A percentile compares a stretch with the other conserved stretches of the same genome.
phyloP scores from a whole-genome alignment of 1,140 invertebrate genomes.

The Centruroides sculpturatus region DNA sequence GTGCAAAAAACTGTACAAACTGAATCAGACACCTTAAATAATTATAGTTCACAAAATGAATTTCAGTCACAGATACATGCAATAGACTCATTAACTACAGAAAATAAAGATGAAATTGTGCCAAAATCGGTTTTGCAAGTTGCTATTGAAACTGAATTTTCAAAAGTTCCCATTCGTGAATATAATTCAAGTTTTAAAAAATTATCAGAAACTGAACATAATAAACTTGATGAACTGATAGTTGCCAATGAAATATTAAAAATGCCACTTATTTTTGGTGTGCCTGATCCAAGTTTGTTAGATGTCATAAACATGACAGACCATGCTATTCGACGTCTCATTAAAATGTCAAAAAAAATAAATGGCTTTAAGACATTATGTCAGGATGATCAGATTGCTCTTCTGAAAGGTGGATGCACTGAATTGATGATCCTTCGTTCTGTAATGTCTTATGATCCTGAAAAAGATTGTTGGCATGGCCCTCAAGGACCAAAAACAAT shows the following conservation, averaged over 20 bases:
- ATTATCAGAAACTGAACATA: conserved; percentile 62
- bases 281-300: conserved; percentile 35
- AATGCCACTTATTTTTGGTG: conserved; percentile 41
- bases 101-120: no score
- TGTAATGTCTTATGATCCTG: conserved; percentile 71
- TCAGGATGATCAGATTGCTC: conserved; percentile 75
- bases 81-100: no score
- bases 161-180: neutral
- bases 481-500: conserved; percentile 12
- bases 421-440: conserved; percentile 85
- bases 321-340: conserved; percentile 70
- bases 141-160: neutral
- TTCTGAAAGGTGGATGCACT: conserved; percentile 74
- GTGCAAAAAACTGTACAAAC: no score
- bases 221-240: conserved; percentile 66
- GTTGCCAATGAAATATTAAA: conserved; percentile 65
- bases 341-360: conserved; percentile 84
- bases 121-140: neutral
- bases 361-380: conserved; percentile 77
- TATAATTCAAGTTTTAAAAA: conserved; percentile 38
- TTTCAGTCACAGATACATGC: no score
- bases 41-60: no score
- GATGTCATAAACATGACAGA: conserved; percentile 81
- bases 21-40: no score
- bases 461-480: conserved; percentile 65